phyloP scores from a whole-genome alignment of 2,797 vertebrate genomes.

The Miichthys miiuy region DNA sequence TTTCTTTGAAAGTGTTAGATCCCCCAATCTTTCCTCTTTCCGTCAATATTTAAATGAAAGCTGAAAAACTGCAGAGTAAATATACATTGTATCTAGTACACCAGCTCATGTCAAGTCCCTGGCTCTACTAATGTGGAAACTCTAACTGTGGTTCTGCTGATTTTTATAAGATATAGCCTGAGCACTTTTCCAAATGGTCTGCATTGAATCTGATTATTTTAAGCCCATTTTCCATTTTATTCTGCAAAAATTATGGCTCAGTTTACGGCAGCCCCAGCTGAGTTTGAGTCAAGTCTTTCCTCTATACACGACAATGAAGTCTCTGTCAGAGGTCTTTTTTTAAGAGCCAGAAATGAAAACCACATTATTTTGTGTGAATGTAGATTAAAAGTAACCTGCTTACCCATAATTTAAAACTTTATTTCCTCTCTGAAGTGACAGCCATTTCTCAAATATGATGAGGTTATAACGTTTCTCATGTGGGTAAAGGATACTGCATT shows the following conservation, averaged over 20 bases:
- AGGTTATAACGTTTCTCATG: not conserved
- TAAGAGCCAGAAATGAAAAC: conserved; percentile 19
- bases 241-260: not conserved
- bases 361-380: not conserved
- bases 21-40: not conserved
- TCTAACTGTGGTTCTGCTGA: not conserved
- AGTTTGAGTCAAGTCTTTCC: conserved; percentile 15
- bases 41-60: not conserved
- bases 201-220: conserved; percentile 30
- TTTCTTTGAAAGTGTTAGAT: not conserved
- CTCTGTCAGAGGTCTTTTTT: conserved; percentile 10
- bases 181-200: conserved; percentile 26
- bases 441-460: conserved; percentile 3
- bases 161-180: conserved; percentile 18
- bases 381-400: not conserved
- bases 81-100: too few relatives aligned
- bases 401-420: conserved; percentile 1
- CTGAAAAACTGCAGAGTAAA: not conserved
- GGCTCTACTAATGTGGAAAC: conserved; percentile 25
- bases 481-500: not conserved
- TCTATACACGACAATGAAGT: conserved; percentile 15
- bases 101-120: not conserved
- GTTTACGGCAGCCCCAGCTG: conserved; percentile 2
- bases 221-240: conserved; percentile 20
- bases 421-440: not conserved